A percentile compares a stretch with the other conserved stretches of the same genome.
phyloP scores from a whole-genome alignment of 2,113 vertebrate genomes.

The Podocnemis expansa region DNA sequence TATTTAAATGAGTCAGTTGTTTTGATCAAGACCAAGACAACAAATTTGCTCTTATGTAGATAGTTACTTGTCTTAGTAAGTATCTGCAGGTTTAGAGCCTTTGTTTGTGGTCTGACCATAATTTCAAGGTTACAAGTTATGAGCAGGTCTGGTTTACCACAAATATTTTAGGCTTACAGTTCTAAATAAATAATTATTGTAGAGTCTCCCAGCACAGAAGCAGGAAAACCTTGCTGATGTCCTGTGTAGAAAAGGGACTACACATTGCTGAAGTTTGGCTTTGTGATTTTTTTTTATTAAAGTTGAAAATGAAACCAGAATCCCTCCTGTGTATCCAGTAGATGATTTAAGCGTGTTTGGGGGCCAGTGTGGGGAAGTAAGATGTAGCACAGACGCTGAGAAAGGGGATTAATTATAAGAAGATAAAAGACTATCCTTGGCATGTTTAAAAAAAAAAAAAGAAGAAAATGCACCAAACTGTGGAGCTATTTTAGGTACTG shows the following conservation, averaged over 20 bases:
- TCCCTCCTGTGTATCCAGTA: not conserved
- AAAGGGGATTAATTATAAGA: not conserved
- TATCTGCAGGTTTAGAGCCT: accelerated
- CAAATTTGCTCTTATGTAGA: not conserved
- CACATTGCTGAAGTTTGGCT: not conserved
- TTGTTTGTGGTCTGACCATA: not conserved
- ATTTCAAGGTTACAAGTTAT: not conserved
- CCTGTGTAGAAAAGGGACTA: not conserved
- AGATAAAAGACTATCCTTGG: not conserved
- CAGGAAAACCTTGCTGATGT: not conserved
- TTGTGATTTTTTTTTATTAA: not conserved
- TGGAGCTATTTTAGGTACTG: not conserved
- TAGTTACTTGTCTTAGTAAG: not conserved
- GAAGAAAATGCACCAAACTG: not conserved
- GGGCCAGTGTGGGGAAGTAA: not conserved
- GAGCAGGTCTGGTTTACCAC: not conserved
- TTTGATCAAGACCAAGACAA: not conserved
- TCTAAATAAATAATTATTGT: not conserved
- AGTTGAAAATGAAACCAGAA: not conserved
- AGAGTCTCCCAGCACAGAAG: not conserved
- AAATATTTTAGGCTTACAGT: constrained; percentile 23
- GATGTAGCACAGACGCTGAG: not conserved
- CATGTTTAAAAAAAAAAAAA: too few species aligned
- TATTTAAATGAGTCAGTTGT: not conserved
- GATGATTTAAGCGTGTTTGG: constrained; percentile 39